Percentiles rank a stretch among this genome's conserved stretches.
phyloP scores from a whole-genome alignment of 2,113 vertebrate genomes.

The Uropsilus gracilis region DNA sequence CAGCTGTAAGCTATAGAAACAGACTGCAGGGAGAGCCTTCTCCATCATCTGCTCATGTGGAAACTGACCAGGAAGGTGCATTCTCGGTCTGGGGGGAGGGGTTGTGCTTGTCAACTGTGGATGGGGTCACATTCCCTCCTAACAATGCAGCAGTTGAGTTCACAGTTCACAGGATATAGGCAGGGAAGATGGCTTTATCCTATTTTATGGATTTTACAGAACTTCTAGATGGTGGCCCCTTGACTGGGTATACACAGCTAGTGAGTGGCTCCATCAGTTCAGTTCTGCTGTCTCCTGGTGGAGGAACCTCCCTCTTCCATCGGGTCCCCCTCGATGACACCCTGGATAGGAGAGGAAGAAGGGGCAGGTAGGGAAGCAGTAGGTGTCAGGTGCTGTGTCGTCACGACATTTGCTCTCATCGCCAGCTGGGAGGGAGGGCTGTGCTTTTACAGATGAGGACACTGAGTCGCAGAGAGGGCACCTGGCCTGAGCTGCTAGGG shows the following conservation, averaged over 20 bases:
- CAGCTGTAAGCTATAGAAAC: accelerated
- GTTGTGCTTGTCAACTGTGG: background rate
- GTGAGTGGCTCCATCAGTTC: accelerated
- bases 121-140: background rate
- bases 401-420: background rate
- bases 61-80: accelerated
- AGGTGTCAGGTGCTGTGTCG: accelerated
- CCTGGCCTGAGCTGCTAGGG: background rate
- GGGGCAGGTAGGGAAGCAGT: accelerated
- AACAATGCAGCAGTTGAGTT: accelerated
- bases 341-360: background rate
- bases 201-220: background rate
- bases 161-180: no score
- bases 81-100: background rate
- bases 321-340: accelerated
- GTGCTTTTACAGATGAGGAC: background rate
- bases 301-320: accelerated
- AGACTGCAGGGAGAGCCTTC: background rate
- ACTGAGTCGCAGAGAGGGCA: background rate
- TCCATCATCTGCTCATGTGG: background rate
- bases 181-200: background rate
- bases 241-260: background rate
- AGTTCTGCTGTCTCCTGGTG: background rate
- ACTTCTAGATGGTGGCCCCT: accelerated
- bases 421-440: background rate